Evolutionary conservation across 2,888 invertebrate genomes (phyloP), one percentile per base, ranked within the genome.

Genomic region (Gryllus longicercus): DNA sequence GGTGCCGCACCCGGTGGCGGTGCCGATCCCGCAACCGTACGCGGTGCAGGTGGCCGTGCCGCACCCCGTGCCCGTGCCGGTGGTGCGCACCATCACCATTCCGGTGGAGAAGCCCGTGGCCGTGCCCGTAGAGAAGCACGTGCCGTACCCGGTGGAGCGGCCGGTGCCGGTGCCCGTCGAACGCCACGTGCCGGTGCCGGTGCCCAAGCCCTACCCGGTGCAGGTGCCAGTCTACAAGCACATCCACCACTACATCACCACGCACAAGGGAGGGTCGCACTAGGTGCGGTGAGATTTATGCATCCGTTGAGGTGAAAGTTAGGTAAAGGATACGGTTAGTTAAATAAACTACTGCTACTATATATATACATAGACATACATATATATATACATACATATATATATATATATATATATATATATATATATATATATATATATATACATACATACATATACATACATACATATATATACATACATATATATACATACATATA

Each of bases 91-190:
- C 5, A 49, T 79, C n/a, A 25, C 75, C 16, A 74, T 80, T 1
- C 80, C 77, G n/a, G 74, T 80, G n/a, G 80, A 80, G 23, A 80
- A 80, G 50, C 80, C 80, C 12, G 80, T 80, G 49, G 74, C 80
- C 21, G 51, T 74, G 12, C 80, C 80, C 4, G 80, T 80, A 50
- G 75, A 74, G 16, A 80, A 80, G 63, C 80, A 50, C 50, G 78
- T 80, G 49, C 80, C 80, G 18, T 63, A 74, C n/a, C 80, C 80
- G 16, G 80, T 80, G 16, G 78, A 77, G 21, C 38, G 63, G 21
- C 80, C 51, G 23, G 74, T 78, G 14, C 80, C 80, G 2, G 78
- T 80, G n/a, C 77, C 50, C 2, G 75, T 80, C 11, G 78, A 78
- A 21, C 50, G 50, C 18, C 80, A 77, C 23, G 75, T 80, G 14